Conservation (phyloP, 2,888 invertebrate species). For the Drosophila tripunctata region DNA sequence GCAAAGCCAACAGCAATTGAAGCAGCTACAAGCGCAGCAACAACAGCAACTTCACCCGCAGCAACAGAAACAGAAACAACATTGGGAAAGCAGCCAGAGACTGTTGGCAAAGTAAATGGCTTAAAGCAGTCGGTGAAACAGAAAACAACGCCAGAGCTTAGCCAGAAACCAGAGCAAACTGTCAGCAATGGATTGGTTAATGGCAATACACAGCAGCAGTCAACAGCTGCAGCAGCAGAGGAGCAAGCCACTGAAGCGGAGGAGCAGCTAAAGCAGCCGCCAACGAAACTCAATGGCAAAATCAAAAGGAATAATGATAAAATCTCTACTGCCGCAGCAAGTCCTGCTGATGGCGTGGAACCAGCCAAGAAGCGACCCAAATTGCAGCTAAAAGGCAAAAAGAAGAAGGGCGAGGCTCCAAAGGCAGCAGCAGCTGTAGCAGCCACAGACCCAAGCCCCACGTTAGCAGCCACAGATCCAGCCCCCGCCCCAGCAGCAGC, state of each 20-base stretch:
- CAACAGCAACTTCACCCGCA: constrained; percentile 25
- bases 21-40: not conserved
- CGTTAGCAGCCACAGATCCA: not conserved
- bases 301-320: constrained; percentile 22
- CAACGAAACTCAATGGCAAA: constrained; percentile 52
- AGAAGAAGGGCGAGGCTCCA: not conserved
- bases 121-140: constrained; percentile 10
- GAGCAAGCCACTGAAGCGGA: constrained; percentile 15
- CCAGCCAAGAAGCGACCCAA: constrained; percentile 61
- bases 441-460: not conserved
- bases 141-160: not conserved
- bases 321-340: not conserved
- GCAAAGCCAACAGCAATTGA: not conserved
- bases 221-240: not conserved
- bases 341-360: not conserved
- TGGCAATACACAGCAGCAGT: constrained; percentile 27
- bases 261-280: not conserved
- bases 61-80: constrained; percentile 36
- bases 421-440: no score
- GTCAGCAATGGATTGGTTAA: constrained; percentile 48
- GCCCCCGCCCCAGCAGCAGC: not conserved
- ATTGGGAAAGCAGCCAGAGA: constrained; percentile 4
- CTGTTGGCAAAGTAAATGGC: constrained; percentile 41
- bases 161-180: constrained; percentile 5
- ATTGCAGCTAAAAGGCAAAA: constrained; percentile 24